A percentile compares a stretch with the other conserved stretches of the same genome.
phyloP scores from a whole-genome alignment of 2,888 invertebrate genomes.

The Drosophila helvetica region DNA sequence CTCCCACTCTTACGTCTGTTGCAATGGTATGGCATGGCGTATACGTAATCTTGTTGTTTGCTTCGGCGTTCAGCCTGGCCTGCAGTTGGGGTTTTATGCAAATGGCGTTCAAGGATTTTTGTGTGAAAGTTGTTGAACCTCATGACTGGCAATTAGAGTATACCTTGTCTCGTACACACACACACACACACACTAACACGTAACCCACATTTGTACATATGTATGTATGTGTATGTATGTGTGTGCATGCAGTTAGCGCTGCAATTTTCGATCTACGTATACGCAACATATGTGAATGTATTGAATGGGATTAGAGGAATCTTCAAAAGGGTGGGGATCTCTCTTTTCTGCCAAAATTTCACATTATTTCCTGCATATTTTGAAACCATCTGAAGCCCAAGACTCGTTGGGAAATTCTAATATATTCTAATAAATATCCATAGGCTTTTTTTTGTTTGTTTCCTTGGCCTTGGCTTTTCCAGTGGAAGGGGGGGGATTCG shows the following conservation, averaged over 20 bases:
- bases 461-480: background rate
- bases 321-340: no score
- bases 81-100: slow-evolving; percentile 63
- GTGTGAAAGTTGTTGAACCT: slow-evolving; percentile 82
- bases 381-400: no score
- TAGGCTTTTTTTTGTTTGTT: background rate
- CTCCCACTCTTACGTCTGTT: slow-evolving; percentile 34
- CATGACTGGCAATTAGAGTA: slow-evolving; percentile 75
- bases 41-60: slow-evolving; percentile 71
- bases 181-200: background rate
- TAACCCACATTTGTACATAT: background rate
- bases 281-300: background rate
- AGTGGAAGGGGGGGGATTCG: rapidly evolving
- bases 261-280: background rate
- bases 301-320: background rate
- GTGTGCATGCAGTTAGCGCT: no score
- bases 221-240: background rate
- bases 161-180: slow-evolving; percentile 36
- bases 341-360: background rate
- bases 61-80: slow-evolving; percentile 41
- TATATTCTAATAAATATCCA: no score
- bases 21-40: slow-evolving; percentile 56
- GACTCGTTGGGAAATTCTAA: no score
- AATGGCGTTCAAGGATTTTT: slow-evolving; percentile 82
- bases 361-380: background rate